Evolutionary conservation across 2,113 vertebrate genomes (phyloP), one percentile per base, ranked within the genome.

Genomic region (Tiliqua scincoides): DNA sequence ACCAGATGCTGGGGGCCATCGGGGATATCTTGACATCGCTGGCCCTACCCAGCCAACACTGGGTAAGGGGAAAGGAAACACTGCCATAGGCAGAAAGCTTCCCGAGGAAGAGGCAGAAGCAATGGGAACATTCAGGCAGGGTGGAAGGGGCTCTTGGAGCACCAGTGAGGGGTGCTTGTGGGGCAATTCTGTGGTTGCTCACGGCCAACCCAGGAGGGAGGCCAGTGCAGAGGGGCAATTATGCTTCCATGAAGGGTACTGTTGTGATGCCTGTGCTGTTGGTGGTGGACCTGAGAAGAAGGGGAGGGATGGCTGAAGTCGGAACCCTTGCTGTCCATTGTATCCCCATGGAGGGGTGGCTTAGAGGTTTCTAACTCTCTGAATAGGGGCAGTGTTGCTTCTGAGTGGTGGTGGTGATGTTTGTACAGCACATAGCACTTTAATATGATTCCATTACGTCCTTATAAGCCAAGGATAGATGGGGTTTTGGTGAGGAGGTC

Each of bases 1-100:
- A 98, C 94, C 96, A 97, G 94, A 97, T 98, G 94, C 94, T 97
- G 84, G 97, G 97, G 84, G 97, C 97, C 86, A 97, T 97, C 96
- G 97, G 96, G 20, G 97, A 98, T 43, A 93, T 98, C 93, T 95
- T 98, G 75, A 97, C 95, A n/a, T 97, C 97, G 4, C 90, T 98
- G 93, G 97, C 96, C 57, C 92, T 97, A 90, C 97, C 97, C 87
- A 96, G 91, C 88, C 96, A 97, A 84, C 96, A 96, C 82, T 97
- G 96, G 97, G 97, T 97, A 93, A 97, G 97, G 63, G 35, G 23
- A 63, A 52, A 43, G 18, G 20, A 32, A 32, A 20, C 9, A 9
- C 32, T 7, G 65, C 40, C 32, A 11, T 1, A 7, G 40, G 40
- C n/a, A 30, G 65, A 12, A 37, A 3, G 10, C 63, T n/a, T 15